Base-by-base conservation (phyloP, 2,888 invertebrate species). In the Keiferia lycopersicella region DNA sequence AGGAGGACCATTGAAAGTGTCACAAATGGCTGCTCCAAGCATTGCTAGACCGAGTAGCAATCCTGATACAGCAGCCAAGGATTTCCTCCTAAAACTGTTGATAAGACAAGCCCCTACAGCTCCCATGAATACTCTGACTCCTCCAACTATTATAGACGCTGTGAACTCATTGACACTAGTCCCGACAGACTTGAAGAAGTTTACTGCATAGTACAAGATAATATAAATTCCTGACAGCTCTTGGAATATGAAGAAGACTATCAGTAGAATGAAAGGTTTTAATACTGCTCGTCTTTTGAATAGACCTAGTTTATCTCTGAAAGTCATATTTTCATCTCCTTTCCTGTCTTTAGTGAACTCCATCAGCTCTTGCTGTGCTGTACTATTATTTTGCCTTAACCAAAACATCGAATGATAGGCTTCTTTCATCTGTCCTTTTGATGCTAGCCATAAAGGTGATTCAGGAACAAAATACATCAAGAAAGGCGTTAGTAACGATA, bases 221-320 rank as follows among this genome's bases (percentile, higher is more conserved):
- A 95, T 93, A 81, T 96, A 96, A 62, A 95, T 95, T 0, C 95
- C 95, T 0, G 95, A 95, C 75, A 95, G 90, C 78, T 95, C 95
- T 91, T 96, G 95, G 71, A 94, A 93, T 11, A 94, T 82, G 76
- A 95, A 94, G 83, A 95, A 95, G 0, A 92, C 80, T 2, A 95
- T 91, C 1, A 95, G 83, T 26, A 95, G 88, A 2, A 93, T 78
- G 79, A 95, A 95, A 0, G 96, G 95, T 75, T 94, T 95, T 69
- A 95, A 83, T 0, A 95, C 94, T 67, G 91, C 93, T 10, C 93
- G 86, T 61, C 91, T 86, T 62, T 90, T 89, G 71, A 92, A 87
- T 1, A 91, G 76, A 0, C 80, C 79, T 12, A 92, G 72, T 71
- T 91, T 92, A 65, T 91, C 80, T 65, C 72, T 81, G 65, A 92